These are phyloP conservation scores for Drosophila ogumai DNA, from an alignment of 1,140 invertebrate genomes.

Conservation along the genomic window DNA sequence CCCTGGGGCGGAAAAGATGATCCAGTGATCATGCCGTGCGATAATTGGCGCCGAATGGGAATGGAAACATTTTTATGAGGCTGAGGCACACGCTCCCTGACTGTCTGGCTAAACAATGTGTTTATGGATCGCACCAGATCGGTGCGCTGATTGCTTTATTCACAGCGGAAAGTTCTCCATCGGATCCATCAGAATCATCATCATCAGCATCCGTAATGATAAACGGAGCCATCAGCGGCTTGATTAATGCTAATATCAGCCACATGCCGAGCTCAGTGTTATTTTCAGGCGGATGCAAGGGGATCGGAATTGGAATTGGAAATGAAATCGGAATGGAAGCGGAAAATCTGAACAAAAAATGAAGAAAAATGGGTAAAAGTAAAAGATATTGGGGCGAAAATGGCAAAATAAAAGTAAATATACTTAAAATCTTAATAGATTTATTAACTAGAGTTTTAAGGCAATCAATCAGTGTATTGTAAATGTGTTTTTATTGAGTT, in stretches of 20 bases:
- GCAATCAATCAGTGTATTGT: not conserved
- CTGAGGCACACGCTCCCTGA: slow-evolving; percentile 3
- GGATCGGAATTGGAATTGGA: not conserved
- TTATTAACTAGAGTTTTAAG: not conserved
- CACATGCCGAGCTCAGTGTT: slow-evolving; percentile 14
- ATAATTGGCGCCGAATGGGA: slow-evolving; percentile 30
- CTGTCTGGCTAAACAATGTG: slow-evolving; percentile 24
- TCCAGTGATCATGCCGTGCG: slow-evolving; percentile 26
- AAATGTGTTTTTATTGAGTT: too few relatives aligned
- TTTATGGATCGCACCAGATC: slow-evolving; percentile 29
- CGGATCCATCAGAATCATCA: slow-evolving; percentile 26
- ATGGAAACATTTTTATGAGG: slow-evolving; percentile 48
- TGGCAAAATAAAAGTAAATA: not conserved
- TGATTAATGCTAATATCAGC: slow-evolving; percentile 54
- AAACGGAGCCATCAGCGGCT: slow-evolving; percentile 44
- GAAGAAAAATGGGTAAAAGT: too few relatives aligned
- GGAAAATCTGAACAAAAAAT: not conserved
- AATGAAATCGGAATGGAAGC: slow-evolving; percentile 9
- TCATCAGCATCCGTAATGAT: slow-evolving; percentile 39
- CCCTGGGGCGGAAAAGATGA: slow-evolving; percentile 10
- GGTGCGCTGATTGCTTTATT: slow-evolving; percentile 38
- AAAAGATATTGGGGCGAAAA: not conserved
- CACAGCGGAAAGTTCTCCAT: slow-evolving; percentile 46
- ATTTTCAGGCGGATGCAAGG: not conserved
- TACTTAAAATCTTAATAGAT: not conserved